phyloP scores from a whole-genome alignment of 2,888 invertebrate species.

The Apamea sordens region DNA sequence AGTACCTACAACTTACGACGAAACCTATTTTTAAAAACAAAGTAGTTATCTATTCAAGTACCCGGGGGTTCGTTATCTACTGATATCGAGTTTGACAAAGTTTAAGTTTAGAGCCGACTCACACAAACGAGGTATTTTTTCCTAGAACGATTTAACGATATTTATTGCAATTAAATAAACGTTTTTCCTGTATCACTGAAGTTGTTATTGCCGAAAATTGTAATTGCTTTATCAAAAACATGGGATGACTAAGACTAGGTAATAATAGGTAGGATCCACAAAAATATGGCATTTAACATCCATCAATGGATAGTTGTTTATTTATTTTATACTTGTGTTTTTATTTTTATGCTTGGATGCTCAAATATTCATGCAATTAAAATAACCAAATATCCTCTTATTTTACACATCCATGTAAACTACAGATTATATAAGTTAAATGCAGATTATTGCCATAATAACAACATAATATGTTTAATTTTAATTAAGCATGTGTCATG shows the following conservation, averaged over 20 bases:
- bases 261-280: neutral
- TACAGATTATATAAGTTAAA: neutral
- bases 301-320: neutral
- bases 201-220: constrained; percentile 23
- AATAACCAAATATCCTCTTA: neutral
- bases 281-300: constrained; percentile 3
- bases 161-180: constrained; percentile 35
- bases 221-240: constrained; percentile 12
- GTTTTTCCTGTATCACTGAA: constrained; percentile 41
- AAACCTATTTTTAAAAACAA: constrained; percentile 25
- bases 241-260: constrained; percentile 2
- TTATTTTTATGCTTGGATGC: neutral
- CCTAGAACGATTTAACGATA: constrained; percentile 32
- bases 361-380: neutral
- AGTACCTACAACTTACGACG: neutral
- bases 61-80: constrained; percentile 22
- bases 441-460: constrained; percentile 8
- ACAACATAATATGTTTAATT: constrained; percentile 2
- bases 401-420: neutral
- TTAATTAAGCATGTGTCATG: constrained; percentile 23
- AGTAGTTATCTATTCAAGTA: constrained; percentile 28
- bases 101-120: constrained; percentile 16
- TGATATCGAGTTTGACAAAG: constrained; percentile 40
- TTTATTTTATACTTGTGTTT: neutral
- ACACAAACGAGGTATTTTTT: constrained; percentile 32